Evolutionary conservation across 37 sponge, comb jelly and placozoan species (phyloP), one percentile per base, ranked within the genome.

Genomic region (Axinella damicornis): DNA sequence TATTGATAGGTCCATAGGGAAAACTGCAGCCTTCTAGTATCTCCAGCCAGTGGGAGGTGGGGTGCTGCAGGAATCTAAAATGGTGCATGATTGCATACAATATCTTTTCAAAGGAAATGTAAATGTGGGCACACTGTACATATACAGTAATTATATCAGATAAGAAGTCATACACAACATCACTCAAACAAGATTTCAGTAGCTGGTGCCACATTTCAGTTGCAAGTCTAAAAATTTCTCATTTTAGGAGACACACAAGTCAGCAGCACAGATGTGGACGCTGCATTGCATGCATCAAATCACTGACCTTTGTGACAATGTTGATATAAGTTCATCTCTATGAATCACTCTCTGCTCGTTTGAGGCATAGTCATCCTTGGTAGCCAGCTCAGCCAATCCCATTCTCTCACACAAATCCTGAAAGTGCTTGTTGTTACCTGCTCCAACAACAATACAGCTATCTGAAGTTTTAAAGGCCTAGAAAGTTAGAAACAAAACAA

Each of bases 391-490:
- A 36, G 65, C 65, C 53, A 83, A 56, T 17, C 67, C 78, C 39
- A 95, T 27, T 5, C 69, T 80, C 2, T 84, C 76, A 58, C 92
- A 87, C 37, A 95, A 57, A 18, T 81, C 72, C 9, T 16, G 13
- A 73, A 95, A 95, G 18, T 88, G 92, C 2, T 57, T 30, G 82
- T 95, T 76, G 77, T 88, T 95, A 53, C 85, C 89, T 31, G 92
- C 89, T 66, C 89, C 92, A 54, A 95, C 67, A 17, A 95, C 83
- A 17, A 91, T 62, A 27, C 46, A 79, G 36, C 85, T 80, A 74
- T 88, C 92, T 37, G 65, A 27, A 31, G 94, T 93, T 18, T 79
- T 83, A 68, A 89, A 93, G 0, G 83, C 87, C 83, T 85, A 55
- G 34, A 76, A 57, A 22, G 6, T 17, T 18, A 11, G 41, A 36